phyloP scores from a whole-genome alignment of 2,888 invertebrate species.

The Augiades crinisus region DNA sequence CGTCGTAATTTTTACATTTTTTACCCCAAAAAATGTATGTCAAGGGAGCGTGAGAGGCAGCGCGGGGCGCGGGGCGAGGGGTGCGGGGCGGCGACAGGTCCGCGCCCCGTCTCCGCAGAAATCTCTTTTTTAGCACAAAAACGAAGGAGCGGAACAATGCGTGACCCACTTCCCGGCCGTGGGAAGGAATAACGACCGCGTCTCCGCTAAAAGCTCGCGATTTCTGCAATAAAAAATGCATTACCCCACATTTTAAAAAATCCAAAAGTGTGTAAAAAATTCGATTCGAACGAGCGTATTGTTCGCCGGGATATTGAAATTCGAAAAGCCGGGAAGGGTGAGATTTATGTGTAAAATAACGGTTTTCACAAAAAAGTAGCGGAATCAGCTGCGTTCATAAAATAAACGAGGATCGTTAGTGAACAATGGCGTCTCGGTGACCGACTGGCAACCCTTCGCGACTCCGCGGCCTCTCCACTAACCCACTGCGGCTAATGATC shows the following conservation, averaged over 20 bases:
- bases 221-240: constrained; percentile 76
- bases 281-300: constrained; percentile 52
- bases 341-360: constrained; percentile 78
- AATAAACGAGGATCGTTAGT: constrained; percentile 34
- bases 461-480: constrained; percentile 1
- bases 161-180: constrained; percentile 80
- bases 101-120: constrained; percentile 62
- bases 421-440: constrained; percentile 28
- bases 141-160: constrained; percentile 70
- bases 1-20: constrained; percentile 70
- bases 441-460: constrained; percentile 13
- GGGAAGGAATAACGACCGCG: constrained; percentile 78
- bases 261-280: constrained; percentile 56
- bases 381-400: constrained; percentile 61
- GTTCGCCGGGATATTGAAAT: constrained; percentile 58
- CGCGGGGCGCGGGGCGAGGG: constrained; percentile 51
- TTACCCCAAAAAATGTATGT: constrained; percentile 75
- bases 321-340: constrained; percentile 65
- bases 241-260: constrained; percentile 79
- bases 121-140: constrained; percentile 77
- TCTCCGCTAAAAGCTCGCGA: constrained; percentile 54
- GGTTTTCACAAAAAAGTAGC: constrained; percentile 69
- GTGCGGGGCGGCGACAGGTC: constrained; percentile 51
- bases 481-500: constrained; percentile 11
- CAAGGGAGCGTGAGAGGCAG: constrained; percentile 60